Evolutionary conservation across 2,888 invertebrate species (phyloP).

Genomic region (Caenorhabditis zanzibari): DNA sequence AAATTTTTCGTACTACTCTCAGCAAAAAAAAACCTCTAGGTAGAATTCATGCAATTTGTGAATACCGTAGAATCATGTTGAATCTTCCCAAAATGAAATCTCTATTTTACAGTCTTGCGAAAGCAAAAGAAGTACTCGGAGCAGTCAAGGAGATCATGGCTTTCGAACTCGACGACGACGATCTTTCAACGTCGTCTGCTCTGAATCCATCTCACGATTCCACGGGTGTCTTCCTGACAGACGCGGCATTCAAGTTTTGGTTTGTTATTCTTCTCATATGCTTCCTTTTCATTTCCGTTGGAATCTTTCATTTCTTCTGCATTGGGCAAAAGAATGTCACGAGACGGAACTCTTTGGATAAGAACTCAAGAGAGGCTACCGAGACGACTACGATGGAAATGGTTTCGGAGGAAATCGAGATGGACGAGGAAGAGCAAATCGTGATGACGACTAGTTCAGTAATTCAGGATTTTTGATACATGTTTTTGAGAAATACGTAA

Average conservation of each 20-base stretch:
- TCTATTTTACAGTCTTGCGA: constrained; percentile 12
- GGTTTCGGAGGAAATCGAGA: constrained; percentile 29
- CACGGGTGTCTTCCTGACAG: constrained; percentile 1
- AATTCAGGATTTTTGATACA: not conserved
- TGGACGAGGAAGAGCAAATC: constrained; percentile 17
- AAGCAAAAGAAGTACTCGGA: constrained; percentile 4
- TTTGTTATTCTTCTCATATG: constrained; percentile 30
- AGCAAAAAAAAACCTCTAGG: too few relatives aligned
- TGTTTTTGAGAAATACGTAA: not conserved
- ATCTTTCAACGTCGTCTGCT: not conserved
- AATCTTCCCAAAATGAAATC: not conserved
- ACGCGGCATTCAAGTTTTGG: constrained; percentile 38
- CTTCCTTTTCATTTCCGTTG: constrained; percentile 37
- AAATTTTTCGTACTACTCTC: too few relatives aligned
- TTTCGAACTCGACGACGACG: constrained; percentile 13
- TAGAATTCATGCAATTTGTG: too few relatives aligned
- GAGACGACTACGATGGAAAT: constrained; percentile 52
- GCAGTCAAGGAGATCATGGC: constrained; percentile 1
- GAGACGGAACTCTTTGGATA: constrained; percentile 23
- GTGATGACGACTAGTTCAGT: not conserved
- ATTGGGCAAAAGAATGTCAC: constrained; percentile 47
- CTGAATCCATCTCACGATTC: not conserved
- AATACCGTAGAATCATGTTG: too few relatives aligned
- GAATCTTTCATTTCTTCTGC: constrained; percentile 47
- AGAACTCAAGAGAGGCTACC: constrained; percentile 3